Conservation (phyloP, 2,888 invertebrate genomes). For the Drosophila mulleri region DNA sequence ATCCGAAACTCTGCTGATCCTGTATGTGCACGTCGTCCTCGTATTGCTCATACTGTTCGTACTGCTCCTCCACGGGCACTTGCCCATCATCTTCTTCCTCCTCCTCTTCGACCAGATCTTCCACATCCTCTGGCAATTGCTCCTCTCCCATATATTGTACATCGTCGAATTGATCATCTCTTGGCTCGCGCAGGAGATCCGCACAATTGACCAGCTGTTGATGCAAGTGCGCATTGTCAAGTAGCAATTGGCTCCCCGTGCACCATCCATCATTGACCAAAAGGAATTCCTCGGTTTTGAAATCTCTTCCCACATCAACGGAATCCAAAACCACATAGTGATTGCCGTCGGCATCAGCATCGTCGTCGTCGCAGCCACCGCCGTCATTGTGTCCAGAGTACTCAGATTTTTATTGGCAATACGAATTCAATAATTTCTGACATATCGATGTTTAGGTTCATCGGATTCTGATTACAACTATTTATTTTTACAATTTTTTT, state of each 20-base stretch:
- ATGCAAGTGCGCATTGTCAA: conserved; percentile 43
- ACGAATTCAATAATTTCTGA: conserved; percentile 81
- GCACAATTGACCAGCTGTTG: conserved; percentile 44
- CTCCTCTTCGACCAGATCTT: conserved; percentile 29
- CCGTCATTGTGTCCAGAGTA: conserved; percentile 43
- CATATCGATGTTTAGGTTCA: conserved; percentile 59
- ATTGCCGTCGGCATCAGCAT: conserved; percentile 32
- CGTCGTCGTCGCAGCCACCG: conserved; percentile 40
- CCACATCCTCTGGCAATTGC: conserved; percentile 48
- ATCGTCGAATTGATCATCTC: conserved; percentile 19
- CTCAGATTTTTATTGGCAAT: conserved; percentile 52
- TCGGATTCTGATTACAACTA: conserved; percentile 25
- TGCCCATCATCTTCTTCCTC: conserved; percentile 20
- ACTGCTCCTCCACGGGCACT: conserved; percentile 5
- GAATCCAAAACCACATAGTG: conserved; percentile 57
- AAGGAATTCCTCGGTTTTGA: conserved; percentile 54
- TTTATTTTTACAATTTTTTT: neutral
- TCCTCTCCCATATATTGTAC: conserved; percentile 45
- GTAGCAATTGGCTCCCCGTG: conserved; percentile 40
- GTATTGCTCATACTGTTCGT: conserved; percentile 18
- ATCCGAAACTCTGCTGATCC: conserved; percentile 1
- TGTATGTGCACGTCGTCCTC: conserved; percentile 7
- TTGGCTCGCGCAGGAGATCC: conserved; percentile 40
- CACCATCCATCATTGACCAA: conserved; percentile 53
- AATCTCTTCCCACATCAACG: conserved; percentile 54